A percentile compares a stretch with the other conserved stretches of the same genome.
These are phyloP conservation scores for Celastrina argiolus DNA, from an alignment of 2,888 invertebrate genomes.

Conservation along the genomic window DNA sequence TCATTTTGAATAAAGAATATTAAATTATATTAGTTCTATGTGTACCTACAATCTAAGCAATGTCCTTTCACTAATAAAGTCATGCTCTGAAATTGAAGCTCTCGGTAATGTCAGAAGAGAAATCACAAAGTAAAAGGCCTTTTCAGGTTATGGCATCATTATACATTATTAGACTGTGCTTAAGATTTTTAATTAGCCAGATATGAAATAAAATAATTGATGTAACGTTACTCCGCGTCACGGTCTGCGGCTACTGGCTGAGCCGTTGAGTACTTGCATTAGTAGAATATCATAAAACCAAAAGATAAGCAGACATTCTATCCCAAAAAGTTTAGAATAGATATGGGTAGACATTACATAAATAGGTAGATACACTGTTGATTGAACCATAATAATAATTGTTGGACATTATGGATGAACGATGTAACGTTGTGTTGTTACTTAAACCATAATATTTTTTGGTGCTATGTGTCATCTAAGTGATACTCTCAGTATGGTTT, in stretches of 20 bases:
- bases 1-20: no score
- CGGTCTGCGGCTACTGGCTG: slow-evolving; percentile 50
- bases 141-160: slow-evolving; percentile 1
- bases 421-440: no score
- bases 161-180: slow-evolving; percentile 10
- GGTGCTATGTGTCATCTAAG: no score
- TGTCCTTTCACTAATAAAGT: background rate
- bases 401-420: no score
- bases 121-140: background rate
- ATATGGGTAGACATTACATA: background rate
- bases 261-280: slow-evolving; percentile 51
- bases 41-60: background rate
- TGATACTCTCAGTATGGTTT: no score
- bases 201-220: slow-evolving; percentile 53
- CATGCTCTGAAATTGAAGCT: background rate
- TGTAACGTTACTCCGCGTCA: slow-evolving; percentile 60
- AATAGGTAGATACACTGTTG: no score
- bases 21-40: no score
- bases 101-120: background rate
- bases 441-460: no score
- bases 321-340: background rate
- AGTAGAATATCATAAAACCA: slow-evolving; percentile 32
- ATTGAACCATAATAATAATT: no score
- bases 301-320: slow-evolving; percentile 1
- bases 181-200: slow-evolving; percentile 51